Conservation (phyloP, 1,140 invertebrate species). For the Aphis craccivora region DNA sequence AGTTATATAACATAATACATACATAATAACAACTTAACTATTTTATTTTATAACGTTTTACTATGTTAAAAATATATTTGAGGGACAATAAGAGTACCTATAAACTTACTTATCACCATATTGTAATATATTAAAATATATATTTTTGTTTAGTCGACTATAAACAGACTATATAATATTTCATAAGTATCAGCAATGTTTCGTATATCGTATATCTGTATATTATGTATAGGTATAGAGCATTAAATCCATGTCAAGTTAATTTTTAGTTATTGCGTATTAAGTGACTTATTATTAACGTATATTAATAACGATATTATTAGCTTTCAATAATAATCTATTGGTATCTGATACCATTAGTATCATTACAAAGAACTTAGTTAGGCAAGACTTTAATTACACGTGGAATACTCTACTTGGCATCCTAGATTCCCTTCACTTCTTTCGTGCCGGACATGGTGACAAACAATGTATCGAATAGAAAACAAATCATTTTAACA, state of each 20-base stretch:
- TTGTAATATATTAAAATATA: background rate
- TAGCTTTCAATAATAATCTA: background rate
- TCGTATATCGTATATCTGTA: background rate
- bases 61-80: background rate
- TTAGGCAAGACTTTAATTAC: conserved; percentile 15
- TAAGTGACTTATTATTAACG: background rate
- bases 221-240: background rate
- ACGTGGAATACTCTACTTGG: background rate
- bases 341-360: background rate
- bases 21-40: background rate
- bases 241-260: background rate
- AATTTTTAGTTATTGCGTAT: background rate
- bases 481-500: background rate
- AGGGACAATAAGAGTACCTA: background rate
- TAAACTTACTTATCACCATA: background rate
- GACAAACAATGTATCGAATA: background rate
- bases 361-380: background rate
- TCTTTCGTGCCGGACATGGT: background rate
- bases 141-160: background rate
- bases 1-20: too few relatives aligned
- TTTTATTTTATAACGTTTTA: background rate
- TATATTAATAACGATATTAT: background rate
- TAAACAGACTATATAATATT: background rate
- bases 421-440: conserved; percentile 14
- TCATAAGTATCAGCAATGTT: background rate